Conservation (phyloP, 2,113 vertebrate species). For the Paramormyrops kingsleyae region DNA sequence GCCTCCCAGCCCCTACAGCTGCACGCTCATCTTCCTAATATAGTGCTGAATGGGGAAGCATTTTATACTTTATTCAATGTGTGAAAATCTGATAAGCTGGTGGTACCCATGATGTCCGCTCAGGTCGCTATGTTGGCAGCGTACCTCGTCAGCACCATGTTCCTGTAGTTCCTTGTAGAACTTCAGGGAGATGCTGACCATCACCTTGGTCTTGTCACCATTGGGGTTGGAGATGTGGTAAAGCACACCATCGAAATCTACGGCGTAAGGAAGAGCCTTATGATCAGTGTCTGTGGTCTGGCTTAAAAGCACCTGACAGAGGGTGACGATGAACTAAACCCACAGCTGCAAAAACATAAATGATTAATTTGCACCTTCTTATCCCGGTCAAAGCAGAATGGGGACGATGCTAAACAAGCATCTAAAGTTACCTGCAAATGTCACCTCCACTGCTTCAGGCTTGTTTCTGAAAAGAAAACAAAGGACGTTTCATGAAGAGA, state of each 20-base stretch:
- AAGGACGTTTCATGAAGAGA: slow-evolving; percentile 15
- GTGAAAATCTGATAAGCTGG: background rate
- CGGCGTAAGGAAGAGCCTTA: background rate
- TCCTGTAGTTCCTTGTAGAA: slow-evolving; percentile 99
- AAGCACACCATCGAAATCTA: slow-evolving; percentile 97
- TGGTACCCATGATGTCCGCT: background rate
- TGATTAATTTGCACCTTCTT: background rate
- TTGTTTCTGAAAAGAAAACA: slow-evolving; percentile 75
- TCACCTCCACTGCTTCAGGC: slow-evolving; percentile 95
- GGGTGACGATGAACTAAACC: background rate
- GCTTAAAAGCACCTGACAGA: background rate
- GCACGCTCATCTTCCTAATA: background rate
- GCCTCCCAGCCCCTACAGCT: background rate
- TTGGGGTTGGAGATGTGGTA: slow-evolving; percentile 99
- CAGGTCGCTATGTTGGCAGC: slow-evolving; percentile 20
- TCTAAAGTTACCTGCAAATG: slow-evolving; percentile 84
- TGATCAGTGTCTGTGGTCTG: background rate
- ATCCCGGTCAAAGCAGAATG: background rate
- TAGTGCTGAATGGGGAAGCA: background rate
- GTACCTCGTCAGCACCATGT: slow-evolving; percentile 90
- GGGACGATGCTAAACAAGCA: background rate
- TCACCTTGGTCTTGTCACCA: slow-evolving; percentile 96
- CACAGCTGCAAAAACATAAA: background rate
- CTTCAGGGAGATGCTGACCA: slow-evolving; percentile 98
- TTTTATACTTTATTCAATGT: background rate